Evolutionary conservation across 2,113 vertebrate genomes (phyloP).

Genomic region (Microcebus tavaratra): DNA sequence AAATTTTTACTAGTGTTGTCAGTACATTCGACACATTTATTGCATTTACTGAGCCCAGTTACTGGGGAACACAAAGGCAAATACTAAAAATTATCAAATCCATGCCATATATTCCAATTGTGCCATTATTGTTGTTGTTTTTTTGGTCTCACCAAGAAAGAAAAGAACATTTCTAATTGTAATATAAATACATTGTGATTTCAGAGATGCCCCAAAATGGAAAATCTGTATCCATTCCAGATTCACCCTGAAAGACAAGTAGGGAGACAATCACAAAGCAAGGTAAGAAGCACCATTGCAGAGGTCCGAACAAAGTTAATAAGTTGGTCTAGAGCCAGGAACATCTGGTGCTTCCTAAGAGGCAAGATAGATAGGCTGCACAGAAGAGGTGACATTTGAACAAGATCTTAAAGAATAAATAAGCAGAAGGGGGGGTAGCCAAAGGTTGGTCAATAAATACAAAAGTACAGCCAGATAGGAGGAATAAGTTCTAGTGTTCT

Average conservation of each 20-base stretch:
- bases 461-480: not conserved
- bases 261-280: not conserved
- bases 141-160: not conserved
- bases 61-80: constrained; percentile 48
- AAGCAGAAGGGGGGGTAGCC: not conserved
- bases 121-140: not conserved
- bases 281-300: not conserved
- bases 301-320: not conserved
- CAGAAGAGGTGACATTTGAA: not conserved
- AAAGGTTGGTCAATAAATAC: not conserved
- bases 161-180: not conserved
- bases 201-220: not conserved
- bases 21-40: constrained; percentile 28
- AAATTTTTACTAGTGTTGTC: constrained; percentile 50
- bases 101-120: not conserved
- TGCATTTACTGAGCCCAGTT: constrained; percentile 22
- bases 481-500: not conserved
- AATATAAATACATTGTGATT: constrained; percentile 16
- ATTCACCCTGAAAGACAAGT: not conserved
- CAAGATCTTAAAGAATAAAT: not conserved
- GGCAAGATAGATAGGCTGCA: not conserved
- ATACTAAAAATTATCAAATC: constrained; percentile 27
- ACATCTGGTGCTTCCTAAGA: not conserved
- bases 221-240: not conserved
- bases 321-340: not conserved